These are phyloP conservation scores for Lottia gigantea DNA, from an alignment of 2,888 invertebrate genomes.

Conservation along the genomic window DNA sequence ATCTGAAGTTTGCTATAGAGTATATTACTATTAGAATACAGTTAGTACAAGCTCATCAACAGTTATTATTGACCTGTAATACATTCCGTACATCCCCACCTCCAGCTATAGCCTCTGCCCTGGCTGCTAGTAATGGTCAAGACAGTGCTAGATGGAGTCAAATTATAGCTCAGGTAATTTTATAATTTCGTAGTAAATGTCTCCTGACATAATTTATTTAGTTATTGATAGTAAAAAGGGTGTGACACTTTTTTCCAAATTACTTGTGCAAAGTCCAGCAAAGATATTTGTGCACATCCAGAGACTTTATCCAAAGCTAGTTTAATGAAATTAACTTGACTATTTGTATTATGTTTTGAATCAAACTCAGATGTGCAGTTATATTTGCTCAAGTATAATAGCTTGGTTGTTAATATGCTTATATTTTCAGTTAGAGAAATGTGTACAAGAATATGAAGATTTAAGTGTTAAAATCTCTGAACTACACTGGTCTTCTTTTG, in stretches of 20 bases:
- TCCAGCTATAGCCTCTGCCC: slow-evolving; percentile 87
- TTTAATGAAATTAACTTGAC: too few relatives aligned
- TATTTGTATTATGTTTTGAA: too few relatives aligned
- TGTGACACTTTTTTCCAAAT: too few relatives aligned
- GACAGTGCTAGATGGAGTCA: slow-evolving; percentile 83
- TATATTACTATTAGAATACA: slow-evolving; percentile 81
- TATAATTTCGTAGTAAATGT: neutral
- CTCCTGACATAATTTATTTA: neutral
- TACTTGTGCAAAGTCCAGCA: too few relatives aligned
- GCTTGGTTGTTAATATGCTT: too few relatives aligned
- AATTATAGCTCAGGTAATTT: slow-evolving; percentile 77
- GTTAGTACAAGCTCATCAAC: slow-evolving; percentile 77
- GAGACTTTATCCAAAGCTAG: too few relatives aligned
- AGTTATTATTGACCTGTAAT: slow-evolving; percentile 78
- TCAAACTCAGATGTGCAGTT: too few relatives aligned
- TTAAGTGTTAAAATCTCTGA: slow-evolving; percentile 81
- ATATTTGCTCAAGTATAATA: too few relatives aligned
- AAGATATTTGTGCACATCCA: too few relatives aligned
- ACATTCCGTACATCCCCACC: slow-evolving; percentile 90
- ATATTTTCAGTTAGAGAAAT: slow-evolving; percentile 75
- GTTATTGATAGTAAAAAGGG: too few relatives aligned
- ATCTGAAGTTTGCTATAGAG: slow-evolving; percentile 80
- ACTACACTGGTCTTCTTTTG: slow-evolving; percentile 85
- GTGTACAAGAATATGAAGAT: slow-evolving; percentile 78
- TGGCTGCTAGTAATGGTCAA: slow-evolving; percentile 78